Percentiles rank a stretch among this genome's conserved stretches.
phyloP scores from a whole-genome alignment of 2,113 vertebrate species.

The Sterrhoptilus dennistouni region DNA sequence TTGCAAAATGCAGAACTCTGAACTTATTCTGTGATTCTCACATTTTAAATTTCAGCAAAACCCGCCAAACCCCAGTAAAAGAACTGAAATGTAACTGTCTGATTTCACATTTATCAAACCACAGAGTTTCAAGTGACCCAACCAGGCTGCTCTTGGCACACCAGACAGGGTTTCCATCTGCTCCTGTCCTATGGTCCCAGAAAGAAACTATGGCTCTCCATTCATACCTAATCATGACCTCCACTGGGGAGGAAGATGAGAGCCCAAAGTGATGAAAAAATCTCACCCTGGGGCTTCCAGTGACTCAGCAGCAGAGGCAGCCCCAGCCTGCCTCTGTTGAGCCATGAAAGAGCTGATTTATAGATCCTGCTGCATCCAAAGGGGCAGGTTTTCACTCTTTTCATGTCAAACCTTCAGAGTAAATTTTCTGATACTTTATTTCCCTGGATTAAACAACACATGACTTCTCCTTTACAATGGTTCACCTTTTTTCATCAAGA shows the following conservation, averaged over 20 bases:
- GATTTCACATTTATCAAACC: too few species aligned
- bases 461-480: not conserved
- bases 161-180: too few species aligned
- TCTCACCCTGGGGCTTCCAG: not conserved
- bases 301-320: not conserved
- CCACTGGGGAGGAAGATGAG: not conserved
- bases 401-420: not conserved
- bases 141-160: too few species aligned
- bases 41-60: not conserved
- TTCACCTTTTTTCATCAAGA: not conserved
- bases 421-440: not conserved
- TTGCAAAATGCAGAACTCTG: constrained; percentile 20
- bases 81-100: too few species aligned
- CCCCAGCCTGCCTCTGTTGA: not conserved
- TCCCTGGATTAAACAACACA: not conserved
- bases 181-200: not conserved
- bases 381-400: not conserved
- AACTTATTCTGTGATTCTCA: not conserved
- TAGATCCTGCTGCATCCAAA: not conserved
- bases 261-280: not conserved
- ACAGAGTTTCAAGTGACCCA: too few species aligned
- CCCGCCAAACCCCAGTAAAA: too few species aligned
- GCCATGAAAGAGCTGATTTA: not conserved
- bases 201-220: not conserved
- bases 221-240: not conserved